A percentile compares a stretch with the other conserved stretches of the same genome.
Evolutionary conservation across 2,888 invertebrate species (phyloP).

Genomic region (Stenichneumon culpator): DNA sequence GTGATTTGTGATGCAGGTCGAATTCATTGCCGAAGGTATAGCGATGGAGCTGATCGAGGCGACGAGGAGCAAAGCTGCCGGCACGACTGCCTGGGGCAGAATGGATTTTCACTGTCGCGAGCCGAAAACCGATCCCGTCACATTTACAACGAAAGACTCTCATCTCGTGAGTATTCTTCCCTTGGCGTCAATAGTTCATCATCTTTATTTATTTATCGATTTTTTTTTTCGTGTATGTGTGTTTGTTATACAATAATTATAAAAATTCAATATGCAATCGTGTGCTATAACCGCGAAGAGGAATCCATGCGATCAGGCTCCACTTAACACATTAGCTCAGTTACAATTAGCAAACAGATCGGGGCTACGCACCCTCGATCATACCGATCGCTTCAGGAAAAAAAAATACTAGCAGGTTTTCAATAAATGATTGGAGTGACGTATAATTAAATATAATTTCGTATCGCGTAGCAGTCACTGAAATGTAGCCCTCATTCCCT

Average conservation of each 20-base stretch:
- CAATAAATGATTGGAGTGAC: not conserved
- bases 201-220: slow-evolving; percentile 39
- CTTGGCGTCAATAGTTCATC: not conserved
- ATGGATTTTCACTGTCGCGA: slow-evolving; percentile 95
- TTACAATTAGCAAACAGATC: not conserved
- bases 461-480: slow-evolving; percentile 16
- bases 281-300: slow-evolving; percentile 30
- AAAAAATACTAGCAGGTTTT: not conserved
- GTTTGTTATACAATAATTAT: not conserved
- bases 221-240: slow-evolving; percentile 25
- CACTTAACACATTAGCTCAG: slow-evolving; percentile 7
- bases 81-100: slow-evolving; percentile 88
- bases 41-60: slow-evolving; percentile 95
- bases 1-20: slow-evolving; percentile 89
- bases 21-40: slow-evolving; percentile 95
- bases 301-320: slow-evolving; percentile 17
- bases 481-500: not conserved
- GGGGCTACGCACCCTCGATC: not conserved
- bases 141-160: slow-evolving; percentile 96
- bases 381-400: not conserved
- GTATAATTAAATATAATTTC: not conserved
- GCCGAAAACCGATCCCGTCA: slow-evolving; percentile 95
- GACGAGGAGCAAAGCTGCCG: slow-evolving; percentile 92
- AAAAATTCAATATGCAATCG: slow-evolving; percentile 51
- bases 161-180: slow-evolving; percentile 91